Evolutionary conservation across 2,113 vertebrate species (phyloP).

Genomic region (Microcebus murinus): DNA sequence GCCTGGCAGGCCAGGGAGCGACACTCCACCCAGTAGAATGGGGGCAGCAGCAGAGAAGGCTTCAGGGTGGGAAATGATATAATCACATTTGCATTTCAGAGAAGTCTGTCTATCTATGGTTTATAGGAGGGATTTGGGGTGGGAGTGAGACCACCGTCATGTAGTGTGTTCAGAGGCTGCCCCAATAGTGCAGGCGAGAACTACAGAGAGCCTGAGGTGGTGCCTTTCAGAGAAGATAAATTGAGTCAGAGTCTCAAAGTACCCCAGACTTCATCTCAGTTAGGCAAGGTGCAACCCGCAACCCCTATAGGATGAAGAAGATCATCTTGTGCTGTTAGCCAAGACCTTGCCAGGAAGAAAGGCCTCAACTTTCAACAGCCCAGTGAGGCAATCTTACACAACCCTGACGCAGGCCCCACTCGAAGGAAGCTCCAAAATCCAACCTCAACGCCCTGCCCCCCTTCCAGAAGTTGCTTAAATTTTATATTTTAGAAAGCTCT

Average conservation of each 20-base stretch:
- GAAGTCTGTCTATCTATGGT: neutral
- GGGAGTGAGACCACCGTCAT: neutral
- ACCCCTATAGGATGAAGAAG: neutral
- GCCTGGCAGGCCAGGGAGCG: neutral
- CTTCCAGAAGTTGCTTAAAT: neutral
- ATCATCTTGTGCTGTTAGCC: neutral
- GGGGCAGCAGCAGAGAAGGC: neutral
- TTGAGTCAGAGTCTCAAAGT: neutral
- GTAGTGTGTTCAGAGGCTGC: neutral
- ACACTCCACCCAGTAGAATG: neutral
- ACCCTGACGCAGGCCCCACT: neutral
- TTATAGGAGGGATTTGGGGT: neutral
- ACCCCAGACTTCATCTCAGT: neutral
- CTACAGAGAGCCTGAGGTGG: no score
- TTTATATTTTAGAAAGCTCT: neutral
- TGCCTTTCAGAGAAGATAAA: neutral
- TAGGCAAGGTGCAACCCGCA: neutral
- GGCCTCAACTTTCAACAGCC: neutral
- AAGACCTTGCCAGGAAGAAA: slow-evolving; percentile 21
- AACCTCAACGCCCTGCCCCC: neutral
- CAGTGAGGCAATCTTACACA: slow-evolving; percentile 64
- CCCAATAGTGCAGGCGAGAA: accelerated
- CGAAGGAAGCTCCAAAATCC: slow-evolving; percentile 6
- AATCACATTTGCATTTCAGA: neutral
- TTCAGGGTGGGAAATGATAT: neutral